These are phyloP conservation scores for Ectemnius continuus DNA, from an alignment of 2,888 invertebrate genomes.

Conservation along the genomic window DNA sequence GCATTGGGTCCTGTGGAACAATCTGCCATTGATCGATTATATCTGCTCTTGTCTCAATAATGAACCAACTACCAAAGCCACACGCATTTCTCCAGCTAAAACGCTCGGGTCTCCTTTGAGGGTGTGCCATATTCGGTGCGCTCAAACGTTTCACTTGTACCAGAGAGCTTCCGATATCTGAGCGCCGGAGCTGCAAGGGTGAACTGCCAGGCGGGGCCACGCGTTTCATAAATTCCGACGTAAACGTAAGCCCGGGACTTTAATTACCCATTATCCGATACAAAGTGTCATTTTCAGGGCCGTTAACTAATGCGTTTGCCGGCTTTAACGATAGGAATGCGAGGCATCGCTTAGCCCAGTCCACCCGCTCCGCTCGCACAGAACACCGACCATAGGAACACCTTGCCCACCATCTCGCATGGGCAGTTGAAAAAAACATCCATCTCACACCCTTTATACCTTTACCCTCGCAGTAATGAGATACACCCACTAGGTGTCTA, in stretches of 20 bases:
- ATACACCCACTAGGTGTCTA: too few species aligned
- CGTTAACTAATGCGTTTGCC: conserved; percentile 66
- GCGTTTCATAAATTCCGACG: conserved; percentile 65
- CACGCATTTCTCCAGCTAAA: background rate
- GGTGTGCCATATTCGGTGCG: background rate
- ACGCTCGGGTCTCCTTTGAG: background rate
- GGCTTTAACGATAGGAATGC: conserved; percentile 45
- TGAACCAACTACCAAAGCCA: conserved; percentile 28
- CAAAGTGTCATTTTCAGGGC: conserved; percentile 71
- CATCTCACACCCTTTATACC: too few species aligned
- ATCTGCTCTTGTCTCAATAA: conserved; percentile 67
- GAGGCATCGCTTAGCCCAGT: conserved; percentile 26
- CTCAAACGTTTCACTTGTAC: conserved; percentile 29
- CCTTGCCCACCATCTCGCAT: too few species aligned
- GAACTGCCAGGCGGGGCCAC: conserved; percentile 11
- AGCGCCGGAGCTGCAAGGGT: conserved; percentile 1
- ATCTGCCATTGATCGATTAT: conserved; percentile 68
- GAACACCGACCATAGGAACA: background rate
- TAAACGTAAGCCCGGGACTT: conserved; percentile 66
- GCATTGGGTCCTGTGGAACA: background rate
- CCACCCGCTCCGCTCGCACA: conserved; percentile 2
- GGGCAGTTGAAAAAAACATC: too few species aligned
- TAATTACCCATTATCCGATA: conserved; percentile 72
- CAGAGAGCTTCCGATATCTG: conserved; percentile 39
- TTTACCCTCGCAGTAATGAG: too few species aligned